These are phyloP conservation scores for Paracentrotus lividus DNA, from an alignment of 53 echinoderm and acorn worm genomes.

Conservation along the genomic window DNA sequence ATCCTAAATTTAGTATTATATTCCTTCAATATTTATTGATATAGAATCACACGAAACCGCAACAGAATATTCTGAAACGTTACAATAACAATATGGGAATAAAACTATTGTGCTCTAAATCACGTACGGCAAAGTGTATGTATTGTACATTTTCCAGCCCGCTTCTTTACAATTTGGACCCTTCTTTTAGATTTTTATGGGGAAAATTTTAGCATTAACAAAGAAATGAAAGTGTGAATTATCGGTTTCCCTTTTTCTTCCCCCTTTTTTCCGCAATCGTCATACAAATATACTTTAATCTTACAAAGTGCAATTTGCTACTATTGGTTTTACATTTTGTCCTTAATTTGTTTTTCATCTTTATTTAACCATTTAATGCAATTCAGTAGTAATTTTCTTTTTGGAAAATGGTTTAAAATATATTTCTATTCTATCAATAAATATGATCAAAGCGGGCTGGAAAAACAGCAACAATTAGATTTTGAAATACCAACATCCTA, in stretches of 20 bases:
- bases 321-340: too few species aligned
- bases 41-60: slow-evolving; percentile 47
- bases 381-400: too few species aligned
- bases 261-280: too few species aligned
- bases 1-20: neutral
- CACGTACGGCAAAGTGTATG: slow-evolving; percentile 65
- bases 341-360: too few species aligned
- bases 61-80: slow-evolving; percentile 34
- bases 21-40: slow-evolving; percentile 21
- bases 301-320: too few species aligned
- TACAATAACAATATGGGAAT: slow-evolving; percentile 19
- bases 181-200: too few species aligned
- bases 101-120: slow-evolving; percentile 49
- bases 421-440: neutral
- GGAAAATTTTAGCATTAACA: too few species aligned
- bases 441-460: neutral
- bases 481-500: neutral
- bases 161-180: neutral
- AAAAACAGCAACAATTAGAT: neutral
- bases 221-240: too few species aligned
- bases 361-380: too few species aligned
- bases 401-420: neutral
- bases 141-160: slow-evolving; percentile 43
- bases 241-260: too few species aligned
- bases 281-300: too few species aligned